Percentiles rank a stretch among this genome's conserved stretches.
Conservation (phyloP, 1,140 invertebrate species). For the Drosophila bipectinata region DNA sequence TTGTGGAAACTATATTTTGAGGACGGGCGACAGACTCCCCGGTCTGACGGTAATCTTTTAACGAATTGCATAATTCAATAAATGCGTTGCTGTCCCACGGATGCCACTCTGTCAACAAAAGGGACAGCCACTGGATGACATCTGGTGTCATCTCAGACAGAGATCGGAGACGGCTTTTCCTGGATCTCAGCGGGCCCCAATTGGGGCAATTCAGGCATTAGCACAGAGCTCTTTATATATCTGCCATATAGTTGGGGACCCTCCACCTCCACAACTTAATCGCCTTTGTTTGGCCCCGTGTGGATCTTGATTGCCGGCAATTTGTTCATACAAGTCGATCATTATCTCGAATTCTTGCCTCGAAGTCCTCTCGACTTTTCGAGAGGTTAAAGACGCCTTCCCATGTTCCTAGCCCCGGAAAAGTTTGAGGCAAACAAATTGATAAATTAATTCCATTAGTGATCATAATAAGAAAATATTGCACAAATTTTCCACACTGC, state of each 20-base stretch:
- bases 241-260: slow-evolving; percentile 30
- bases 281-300: slow-evolving; percentile 36
- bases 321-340: slow-evolving; percentile 78
- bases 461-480: background rate
- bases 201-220: slow-evolving; percentile 66
- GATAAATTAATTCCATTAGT: slow-evolving; percentile 65
- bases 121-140: slow-evolving; percentile 7
- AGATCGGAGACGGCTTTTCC: background rate
- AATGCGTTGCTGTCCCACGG: slow-evolving; percentile 32
- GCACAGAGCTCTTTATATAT: slow-evolving; percentile 38
- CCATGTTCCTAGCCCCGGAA: slow-evolving; percentile 30
- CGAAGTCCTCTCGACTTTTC: slow-evolving; percentile 53
- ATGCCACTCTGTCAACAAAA: slow-evolving; percentile 14
- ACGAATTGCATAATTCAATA: slow-evolving; percentile 80
- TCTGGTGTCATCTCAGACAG: slow-evolving; percentile 5
- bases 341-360: slow-evolving; percentile 70
- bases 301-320: slow-evolving; percentile 65
- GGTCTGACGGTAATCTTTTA: slow-evolving; percentile 62
- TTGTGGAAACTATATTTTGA: slow-evolving; percentile 25
- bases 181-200: slow-evolving; percentile 42
- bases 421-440: slow-evolving; percentile 63
- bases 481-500: background rate
- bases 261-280: slow-evolving; percentile 31
- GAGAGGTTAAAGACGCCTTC: background rate
- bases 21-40: background rate